Evolutionary conservation across 1,140 invertebrate species (phyloP), one percentile per base, ranked within the genome.

Genomic region (Drosophila funebris): DNA sequence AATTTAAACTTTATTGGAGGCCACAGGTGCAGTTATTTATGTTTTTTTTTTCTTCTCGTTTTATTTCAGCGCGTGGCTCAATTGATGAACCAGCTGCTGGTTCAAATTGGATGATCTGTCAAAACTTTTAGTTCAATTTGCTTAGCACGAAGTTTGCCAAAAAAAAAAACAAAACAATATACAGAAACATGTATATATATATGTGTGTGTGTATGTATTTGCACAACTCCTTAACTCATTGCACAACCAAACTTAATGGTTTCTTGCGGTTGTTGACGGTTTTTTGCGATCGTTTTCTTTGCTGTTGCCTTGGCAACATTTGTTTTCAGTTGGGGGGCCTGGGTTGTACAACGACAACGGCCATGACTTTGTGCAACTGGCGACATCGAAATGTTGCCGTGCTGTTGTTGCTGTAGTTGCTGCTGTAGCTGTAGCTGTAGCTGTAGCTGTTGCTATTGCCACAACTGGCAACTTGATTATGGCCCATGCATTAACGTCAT

Each of bases 321-420:
- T 52, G 31, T 57, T 50, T 27, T n/a, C 29, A 33, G 31, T 11
- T 9, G 46, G 14, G 36, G 53, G 54, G 66, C 37, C 33, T 58
- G 14, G 29, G 41, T 20, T 36, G 33, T 22, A n/a, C 37, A 53
- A 29, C 53, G 44, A 61, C 58, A 50, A 60, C 63, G 76, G 70
- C 78, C 79, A 73, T 83, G 78, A 82, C 78, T 78, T 81, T 82
- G 78, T 69, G 64, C 63, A 78, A 70, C 63, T 61, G 77, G 71
- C 64, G 60, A 71, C 77, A 79, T 56, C 36, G 50, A 36, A 77
- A 66, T 48, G 53, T 67, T 14, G 18, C 76, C 2, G 39, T 61
- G n/a, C 33, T 53, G 50, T 39, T 54, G 31, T 2, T 4, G 18
- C 75, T 43, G 39, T 53, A 70, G 50, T 24, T 29, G 13, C 18